Base-by-base conservation (phyloP, 92 coral and sea anemone species). In the Zoanthus sansibaricus region DNA sequence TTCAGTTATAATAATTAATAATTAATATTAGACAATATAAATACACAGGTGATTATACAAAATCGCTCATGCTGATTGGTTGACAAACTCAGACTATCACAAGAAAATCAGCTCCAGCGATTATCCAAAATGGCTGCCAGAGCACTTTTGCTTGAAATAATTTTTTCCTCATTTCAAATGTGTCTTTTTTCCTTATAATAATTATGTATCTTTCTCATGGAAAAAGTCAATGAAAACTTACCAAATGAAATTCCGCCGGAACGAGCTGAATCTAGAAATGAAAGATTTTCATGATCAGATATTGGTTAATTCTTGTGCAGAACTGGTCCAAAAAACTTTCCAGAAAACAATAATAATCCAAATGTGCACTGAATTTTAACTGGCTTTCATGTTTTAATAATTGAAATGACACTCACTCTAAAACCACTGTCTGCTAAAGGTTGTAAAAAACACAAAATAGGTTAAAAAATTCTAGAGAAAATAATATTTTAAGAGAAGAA, bases 61-160 rank as follows among this genome's bases (percentile, higher is more conserved):
- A 71, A 71, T 71, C 76, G 76, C 76, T 71, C 76, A 71, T 71
- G 76, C 76, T 71, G 76, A 71, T 71, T 71, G 76, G 76, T 71
- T 17, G 76, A 71, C 76, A 71, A 71, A 71, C 76, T 71, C 76
- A 71, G 76, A 71, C 76, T 71, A 71, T 71, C 76, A 71, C 76
- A 71, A 71, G 76, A 71, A 7, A 71, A 71, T 71, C 76, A 71
- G 76, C 76, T 71, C 76, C 76, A 71, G 76, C 76, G 76, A 71
- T 71, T 71, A 71, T 71, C 46, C 76, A 71, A 71, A 71, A 71
- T 71, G 42, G 76, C 76, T 71, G 76, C 76, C 76, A 71, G 76
- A 71, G 76, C 76, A 71, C 76, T 71, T 71, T 71, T 71, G 76
- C 76, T 71, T 71, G 76, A 71, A 71, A 71, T 71, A 71, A 71